Conservation (phyloP, 1,140 invertebrate genomes). For the Theocolax elegans region DNA sequence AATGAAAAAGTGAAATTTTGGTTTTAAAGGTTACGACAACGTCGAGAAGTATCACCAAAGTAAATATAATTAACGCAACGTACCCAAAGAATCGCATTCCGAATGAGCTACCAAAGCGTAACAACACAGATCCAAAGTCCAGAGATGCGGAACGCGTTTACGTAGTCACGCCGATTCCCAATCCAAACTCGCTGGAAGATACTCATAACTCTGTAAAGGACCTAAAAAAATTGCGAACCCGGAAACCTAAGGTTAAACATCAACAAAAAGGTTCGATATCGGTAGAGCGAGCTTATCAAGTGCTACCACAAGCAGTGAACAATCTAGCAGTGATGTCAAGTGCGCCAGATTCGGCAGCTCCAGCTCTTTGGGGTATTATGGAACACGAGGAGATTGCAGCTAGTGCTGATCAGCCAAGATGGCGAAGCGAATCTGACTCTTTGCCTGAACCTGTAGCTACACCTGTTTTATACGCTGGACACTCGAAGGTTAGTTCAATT, state of each 20-base stretch:
- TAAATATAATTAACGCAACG: slow-evolving; percentile 25
- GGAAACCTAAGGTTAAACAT: slow-evolving; percentile 42
- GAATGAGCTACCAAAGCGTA: not conserved
- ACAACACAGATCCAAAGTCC: not conserved
- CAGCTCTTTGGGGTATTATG: slow-evolving; percentile 64
- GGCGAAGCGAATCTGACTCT: slow-evolving; percentile 34
- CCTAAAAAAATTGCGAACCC: not conserved
- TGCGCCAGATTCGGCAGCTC: slow-evolving; percentile 55
- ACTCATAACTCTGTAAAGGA: too few species aligned
- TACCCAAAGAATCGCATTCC: slow-evolving; percentile 16
- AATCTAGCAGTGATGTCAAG: slow-evolving; percentile 61
- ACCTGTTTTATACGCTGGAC: slow-evolving; percentile 57
- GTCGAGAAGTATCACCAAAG: slow-evolving; percentile 6
- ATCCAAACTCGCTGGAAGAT: slow-evolving; percentile 21
- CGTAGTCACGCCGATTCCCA: slow-evolving; percentile 36
- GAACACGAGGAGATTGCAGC: slow-evolving; percentile 60
- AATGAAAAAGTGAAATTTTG: too few species aligned
- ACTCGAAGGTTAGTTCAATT: slow-evolving; percentile 59
- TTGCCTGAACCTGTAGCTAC: slow-evolving; percentile 39
- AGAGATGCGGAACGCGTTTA: slow-evolving; percentile 20
- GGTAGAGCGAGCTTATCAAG: slow-evolving; percentile 62
- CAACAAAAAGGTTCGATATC: slow-evolving; percentile 52
- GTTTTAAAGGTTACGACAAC: not conserved
- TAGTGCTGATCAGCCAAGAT: slow-evolving; percentile 28
- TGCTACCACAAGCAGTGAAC: slow-evolving; percentile 64